Conservation (phyloP, 2,113 vertebrate species). For the Protobothrops flavoviridis region DNA sequence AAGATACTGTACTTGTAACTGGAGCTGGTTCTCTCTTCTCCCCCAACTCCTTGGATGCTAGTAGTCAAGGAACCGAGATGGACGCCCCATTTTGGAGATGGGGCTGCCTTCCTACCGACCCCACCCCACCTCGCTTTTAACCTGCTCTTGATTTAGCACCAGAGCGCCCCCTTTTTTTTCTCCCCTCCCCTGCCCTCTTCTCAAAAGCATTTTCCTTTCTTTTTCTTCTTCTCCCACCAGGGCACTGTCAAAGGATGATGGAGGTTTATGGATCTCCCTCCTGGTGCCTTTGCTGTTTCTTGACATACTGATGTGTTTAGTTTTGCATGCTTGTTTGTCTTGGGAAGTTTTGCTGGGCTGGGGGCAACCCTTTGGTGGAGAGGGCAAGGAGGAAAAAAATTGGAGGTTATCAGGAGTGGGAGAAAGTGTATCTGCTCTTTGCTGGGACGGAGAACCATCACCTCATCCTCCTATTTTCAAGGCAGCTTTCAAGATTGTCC, state of each 20-base stretch:
- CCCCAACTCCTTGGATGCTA: background rate
- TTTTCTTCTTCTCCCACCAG: background rate
- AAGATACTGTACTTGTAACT: too few relatives aligned
- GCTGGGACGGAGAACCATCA: background rate
- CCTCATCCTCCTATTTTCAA: background rate
- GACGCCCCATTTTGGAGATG: background rate
- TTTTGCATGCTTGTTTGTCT: background rate
- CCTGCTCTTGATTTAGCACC: background rate
- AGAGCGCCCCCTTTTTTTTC: background rate
- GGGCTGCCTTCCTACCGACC: background rate
- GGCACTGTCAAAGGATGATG: background rate
- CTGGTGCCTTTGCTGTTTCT: background rate
- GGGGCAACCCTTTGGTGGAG: background rate
- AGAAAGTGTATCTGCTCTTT: background rate
- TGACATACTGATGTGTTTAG: background rate
- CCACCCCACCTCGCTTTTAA: background rate
- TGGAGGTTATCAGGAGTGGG: too few relatives aligned
- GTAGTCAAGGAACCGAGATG: background rate
- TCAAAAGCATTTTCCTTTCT: background rate
- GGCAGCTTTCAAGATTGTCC: background rate
- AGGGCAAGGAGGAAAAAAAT: background rate
- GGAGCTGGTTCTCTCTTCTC: too few relatives aligned
- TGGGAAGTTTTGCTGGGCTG: background rate
- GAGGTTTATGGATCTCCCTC: background rate
- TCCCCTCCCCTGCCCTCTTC: background rate